Base-by-base conservation (phyloP, 2,113 vertebrate genomes). In the Melospiza georgiana region DNA sequence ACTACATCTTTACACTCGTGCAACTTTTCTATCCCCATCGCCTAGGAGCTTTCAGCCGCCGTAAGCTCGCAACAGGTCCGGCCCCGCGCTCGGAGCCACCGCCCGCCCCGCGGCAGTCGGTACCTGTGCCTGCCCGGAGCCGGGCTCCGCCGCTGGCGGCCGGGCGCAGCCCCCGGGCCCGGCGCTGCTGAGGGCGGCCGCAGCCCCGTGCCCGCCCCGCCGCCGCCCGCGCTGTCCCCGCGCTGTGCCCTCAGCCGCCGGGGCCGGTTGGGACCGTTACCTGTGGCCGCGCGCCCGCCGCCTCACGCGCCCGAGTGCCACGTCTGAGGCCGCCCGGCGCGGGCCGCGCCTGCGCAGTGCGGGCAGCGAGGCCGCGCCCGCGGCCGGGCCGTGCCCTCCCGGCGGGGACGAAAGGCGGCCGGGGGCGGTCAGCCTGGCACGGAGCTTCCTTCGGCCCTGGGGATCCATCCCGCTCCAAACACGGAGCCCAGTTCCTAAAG, bases 391-490 rank as follows among this genome's bases (percentile, higher is more conserved):
- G 68, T 73, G 49, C 49, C 68, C 58, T 63, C 4, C 7, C 41
- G 14, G 28, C 49, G n/a, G 59, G 51, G 43, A 52, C 61, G 10
- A 25, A 51, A 31, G 54, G 72, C 37, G 10, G 52, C 20, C 9
- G 16, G 61, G 69, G 61, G 12, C 12, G 8, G 17, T 8, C 41
- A 1, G 1, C 1, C 0, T 0, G 22, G 11, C 7, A 5, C 6
- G 0, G 11, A 1, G 2, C 6, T 5, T 7, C 6, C 15, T 23
- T 14, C 6, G 4, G 57, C 6, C 10, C 6, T 1, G 16, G 28
- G 7, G 5, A 3, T 2, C 1, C 13, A 0, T 11, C 9, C 4
- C 4, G 5, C 16, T 25, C 9, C 5, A 1, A 14, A 7, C 33
- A 2, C 14, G 15, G 37, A 17, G 22, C 27, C 2, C 27, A 4